A percentile compares a stretch with the other conserved stretches of the same genome.
These are phyloP conservation scores for Pammene aurita DNA, from an alignment of 2,888 invertebrate genomes.

Conservation along the genomic window DNA sequence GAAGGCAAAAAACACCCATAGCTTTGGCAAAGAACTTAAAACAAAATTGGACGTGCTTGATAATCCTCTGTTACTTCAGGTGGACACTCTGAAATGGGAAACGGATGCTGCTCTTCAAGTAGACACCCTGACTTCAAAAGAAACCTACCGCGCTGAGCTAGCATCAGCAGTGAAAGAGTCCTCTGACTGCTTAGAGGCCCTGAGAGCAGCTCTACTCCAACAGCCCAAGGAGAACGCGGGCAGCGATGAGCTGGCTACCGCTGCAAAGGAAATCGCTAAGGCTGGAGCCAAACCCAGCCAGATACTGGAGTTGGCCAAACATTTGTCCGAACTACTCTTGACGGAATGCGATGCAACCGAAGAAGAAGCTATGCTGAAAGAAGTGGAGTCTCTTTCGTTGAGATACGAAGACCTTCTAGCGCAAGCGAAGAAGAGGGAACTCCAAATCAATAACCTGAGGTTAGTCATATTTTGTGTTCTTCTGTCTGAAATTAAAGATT, in stretches of 20 bases:
- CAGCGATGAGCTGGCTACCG: slow-evolving; percentile 83
- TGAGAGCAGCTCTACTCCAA: slow-evolving; percentile 82
- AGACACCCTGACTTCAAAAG: slow-evolving; percentile 91
- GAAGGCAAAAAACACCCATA: neutral
- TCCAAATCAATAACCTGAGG: slow-evolving; percentile 91
- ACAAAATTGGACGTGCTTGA: neutral
- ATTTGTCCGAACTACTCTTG: slow-evolving; percentile 88
- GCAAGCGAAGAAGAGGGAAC: slow-evolving; percentile 88
- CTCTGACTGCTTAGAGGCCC: slow-evolving; percentile 84
- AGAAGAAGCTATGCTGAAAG: slow-evolving; percentile 85
- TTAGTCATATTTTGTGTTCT: slow-evolving; percentile 62
- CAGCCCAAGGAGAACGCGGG: slow-evolving; percentile 77
- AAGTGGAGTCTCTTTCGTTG: slow-evolving; percentile 85
- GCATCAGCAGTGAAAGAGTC: slow-evolving; percentile 89
- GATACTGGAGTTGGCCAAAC: slow-evolving; percentile 90
- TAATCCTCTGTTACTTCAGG: slow-evolving; percentile 72
- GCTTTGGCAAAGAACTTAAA: neutral
- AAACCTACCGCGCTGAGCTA: slow-evolving; percentile 91
- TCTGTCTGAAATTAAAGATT: slow-evolving; percentile 29
- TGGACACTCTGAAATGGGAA: slow-evolving; percentile 89
- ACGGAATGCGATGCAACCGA: slow-evolving; percentile 88
- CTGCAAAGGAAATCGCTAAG: slow-evolving; percentile 89
- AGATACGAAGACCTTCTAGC: slow-evolving; percentile 87
- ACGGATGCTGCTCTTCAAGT: slow-evolving; percentile 92
- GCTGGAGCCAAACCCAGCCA: slow-evolving; percentile 90